Evolutionary conservation across 2,888 invertebrate species (phyloP), one percentile per base, ranked within the genome.

Genomic region (Pyrochroa serraticornis): DNA sequence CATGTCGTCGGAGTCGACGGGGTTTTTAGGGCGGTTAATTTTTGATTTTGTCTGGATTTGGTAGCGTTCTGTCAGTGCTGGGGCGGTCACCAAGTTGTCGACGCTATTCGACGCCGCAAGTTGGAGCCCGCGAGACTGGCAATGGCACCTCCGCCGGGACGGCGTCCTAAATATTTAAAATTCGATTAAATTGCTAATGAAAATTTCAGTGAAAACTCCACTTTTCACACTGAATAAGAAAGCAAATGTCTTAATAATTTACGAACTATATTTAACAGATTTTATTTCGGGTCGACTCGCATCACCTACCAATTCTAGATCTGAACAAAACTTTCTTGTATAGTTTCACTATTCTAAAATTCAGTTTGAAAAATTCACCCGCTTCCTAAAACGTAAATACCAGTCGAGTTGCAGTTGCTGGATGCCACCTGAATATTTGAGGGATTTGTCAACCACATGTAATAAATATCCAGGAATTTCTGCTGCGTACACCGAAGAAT

Each of bases 181-280:
- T 69, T 67, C 68, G 69, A 69, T 71, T 71, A 68, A 67, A 69
- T 63, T 62, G 60, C 63, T 69, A 69, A 71, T 69, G 68, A 71
- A 71, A 68, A 66, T 67, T 68, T 65, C 62, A 71, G 54, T 44
- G 13, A 42, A 35, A 64, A 60, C 59, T 47, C 57, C 49, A 54
- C 43, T 52, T 52, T 42, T 61, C 60, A 47, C 59, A 58, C 57
- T 50, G 60, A 63, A 63, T 63, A 62, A 67, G 53, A 53, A 57
- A 57, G 58, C 51, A 33, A 48, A 46, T 51, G 33, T 46, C 39
- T 58, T 42, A 50, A 57, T 50, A 57, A 36, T 57, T 50, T 7
- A 57, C 35, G 31, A 41, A 42, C 34, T 58, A 52, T 58, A 39
- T 58, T 53, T 58, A 52, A 58, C 53, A 58, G 58, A 58, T 58